Evolutionary conservation across 2,888 invertebrate genomes (phyloP), one percentile per base, ranked within the genome.

Genomic region (Sinhomidia bicolor): DNA sequence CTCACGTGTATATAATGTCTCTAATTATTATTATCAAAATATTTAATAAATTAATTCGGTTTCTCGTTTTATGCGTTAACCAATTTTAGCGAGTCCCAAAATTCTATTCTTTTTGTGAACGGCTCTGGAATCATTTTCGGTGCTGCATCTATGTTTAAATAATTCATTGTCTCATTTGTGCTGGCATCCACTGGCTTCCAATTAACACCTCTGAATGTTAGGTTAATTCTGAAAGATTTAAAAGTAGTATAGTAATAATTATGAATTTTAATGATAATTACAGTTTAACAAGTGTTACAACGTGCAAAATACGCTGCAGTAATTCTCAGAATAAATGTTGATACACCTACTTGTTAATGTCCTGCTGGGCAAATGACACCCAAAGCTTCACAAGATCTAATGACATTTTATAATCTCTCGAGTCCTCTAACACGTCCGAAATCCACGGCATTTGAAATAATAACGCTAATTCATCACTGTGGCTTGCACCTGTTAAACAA

Each of bases 371-470:
- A 84, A 91, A 91, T n/a, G 88, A 83, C 10, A 76, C 87, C 91
- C 91, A 91, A 10, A 89, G 84, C 71, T 86, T 89, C 32, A 90
- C 90, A 32, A 91, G 57, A 74, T 91, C 89, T 57, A 89, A 23
- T 3, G 90, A 90, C 91, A 91, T 91, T 7, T 78, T 57, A 32
- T 91, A 91, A 74, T 91, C 91, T 74, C 76, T 86, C 0, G 90
- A 90, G 41, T 90, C 86, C 41, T 84, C 68, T 9, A 84, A 29
- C 9, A 90, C 82, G 65, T 90, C 89, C 23, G 84, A 89, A 68
- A 91, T 88, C 88, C 89, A 89, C 12, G 90, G 90, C 90, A 91
- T 89, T 84, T 89, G 88, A 41, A 91, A 91, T 10, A 91, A 44
- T 1, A 91, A 68, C 14, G 91, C 91, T 7, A 91, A 65, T 47